Base-by-base conservation (phyloP, 2,888 invertebrate species). In the Petrolisthes cinctipes region DNA sequence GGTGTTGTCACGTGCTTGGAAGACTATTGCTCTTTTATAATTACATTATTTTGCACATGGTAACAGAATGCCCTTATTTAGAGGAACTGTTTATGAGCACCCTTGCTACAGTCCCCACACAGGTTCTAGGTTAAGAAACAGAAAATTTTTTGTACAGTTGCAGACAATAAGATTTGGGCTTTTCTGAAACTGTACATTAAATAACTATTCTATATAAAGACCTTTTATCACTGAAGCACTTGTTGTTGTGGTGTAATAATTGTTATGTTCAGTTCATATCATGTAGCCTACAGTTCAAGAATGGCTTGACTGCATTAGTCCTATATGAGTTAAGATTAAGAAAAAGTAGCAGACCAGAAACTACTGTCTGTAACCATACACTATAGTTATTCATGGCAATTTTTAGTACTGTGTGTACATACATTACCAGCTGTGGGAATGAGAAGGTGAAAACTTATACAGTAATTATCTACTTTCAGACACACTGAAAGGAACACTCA, bases 1-100 rank as follows among this genome's bases (percentile, higher is more conserved):
- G 78, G 56, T 56, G 68, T 51, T 84, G 54, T 73, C 87, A 88
- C 84, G 87, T 88, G 87, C 87, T 88, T 88, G 87, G 87, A 88
- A 88, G 87, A 88, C 87, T 66, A 84, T 73, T 75, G 84, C 37
- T 80, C 79, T 88, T 79, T 56, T 23, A 78, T 78, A 23, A 75
- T 84, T 81, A 88, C 57, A 84, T 83, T 53, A 87, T 84, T 84
- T 88, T 57, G 87, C 87, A 88, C 87, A 88, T 81, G 83, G 54
- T 73, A 88, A 84, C 80, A 83, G 73, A 83, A 86, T 66, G 71
- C 57, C 20, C 53, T n/a, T 54, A 79, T 79, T 4, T 14, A 54
- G 53, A 56, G 56, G 54, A 79, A 79, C 71, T 71, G 71, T 71
- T 9, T 54, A 11, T 17, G 23, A 56, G 79, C 79, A 79, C 54